Evolutionary conservation across 1,140 invertebrate species (phyloP), one percentile per base, ranked within the genome.

Genomic region (Pogonomyrmex barbatus): DNA sequence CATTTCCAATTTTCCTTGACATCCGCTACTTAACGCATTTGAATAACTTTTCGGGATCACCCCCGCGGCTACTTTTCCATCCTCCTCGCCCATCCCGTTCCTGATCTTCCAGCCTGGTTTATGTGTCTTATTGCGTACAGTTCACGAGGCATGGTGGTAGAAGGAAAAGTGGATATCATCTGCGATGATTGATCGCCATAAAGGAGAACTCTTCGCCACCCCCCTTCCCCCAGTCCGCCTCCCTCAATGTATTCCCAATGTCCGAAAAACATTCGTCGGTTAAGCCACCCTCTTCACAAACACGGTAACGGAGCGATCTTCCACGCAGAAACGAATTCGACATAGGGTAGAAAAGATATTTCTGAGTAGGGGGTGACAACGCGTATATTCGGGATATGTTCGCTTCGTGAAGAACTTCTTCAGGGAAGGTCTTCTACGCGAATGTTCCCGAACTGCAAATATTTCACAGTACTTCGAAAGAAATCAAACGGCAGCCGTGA

Each of bases 101-200:
- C 12, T 33, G 24, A 30, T 75, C 63, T 75, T 42, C 65, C 30
- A 10, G 24, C 4, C 36, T 12, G 17, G 70, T 6, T 58, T 83
- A 62, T 67, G 47, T 87, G 54, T 81, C 50, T 89, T 79, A 85
- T 89, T 86, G 84, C 91, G 88, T 94, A 92, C 93, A 89, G 94
- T 95, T 95, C 94, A 95, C 94, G 93, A 94, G 94, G 94, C 94
- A 95, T 95, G 94, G 94, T 88, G 87, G 92, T 93, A 93, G 91
- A 92, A 88, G 85, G 88, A 79, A 79, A 87, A 58, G 81, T 68
- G 82, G 65, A 86, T 86, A 89, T 68, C 76, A 71, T 63, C 67
- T 81, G 45, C 82, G 75, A 85, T 89, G 85, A 90, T 90, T 82
- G 88, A 92, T 91, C 85, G 83, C 86, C 68, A 76, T 73, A 90